Conservation (phyloP, 2,888 invertebrate genomes). For the Heteropelma amictum region DNA sequence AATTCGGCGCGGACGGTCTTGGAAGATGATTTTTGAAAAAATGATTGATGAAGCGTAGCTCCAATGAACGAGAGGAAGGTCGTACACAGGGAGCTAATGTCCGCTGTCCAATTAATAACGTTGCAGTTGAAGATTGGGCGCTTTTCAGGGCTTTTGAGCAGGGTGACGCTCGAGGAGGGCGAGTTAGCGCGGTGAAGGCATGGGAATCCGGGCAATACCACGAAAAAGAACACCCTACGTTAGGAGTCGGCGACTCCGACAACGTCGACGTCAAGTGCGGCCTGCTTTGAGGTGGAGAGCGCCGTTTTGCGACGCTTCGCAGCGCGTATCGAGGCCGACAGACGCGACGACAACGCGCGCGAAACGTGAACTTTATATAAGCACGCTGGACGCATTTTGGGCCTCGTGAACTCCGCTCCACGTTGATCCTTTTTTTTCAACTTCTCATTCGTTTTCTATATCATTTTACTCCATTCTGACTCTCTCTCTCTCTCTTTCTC, state of each 20-base stretch:
- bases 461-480: no score
- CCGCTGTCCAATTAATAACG: constrained; percentile 59
- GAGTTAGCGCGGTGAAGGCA: constrained; percentile 15
- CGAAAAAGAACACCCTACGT: no score
- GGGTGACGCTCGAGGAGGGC: constrained; percentile 20
- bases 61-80: constrained; percentile 46
- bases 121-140: constrained; percentile 47
- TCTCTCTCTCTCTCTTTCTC: constrained; percentile 15
- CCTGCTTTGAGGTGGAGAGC: constrained; percentile 64
- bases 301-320: constrained; percentile 70
- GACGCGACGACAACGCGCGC: constrained; percentile 66
- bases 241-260: constrained; percentile 12
- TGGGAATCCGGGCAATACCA: constrained; percentile 33
- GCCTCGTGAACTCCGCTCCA: constrained; percentile 42
- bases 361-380: constrained; percentile 39
- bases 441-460: constrained; percentile 13
- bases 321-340: constrained; percentile 73
- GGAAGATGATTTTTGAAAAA: constrained; percentile 60
- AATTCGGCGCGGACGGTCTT: constrained; percentile 44
- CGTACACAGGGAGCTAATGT: constrained; percentile 14
- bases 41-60: constrained; percentile 69
- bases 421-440: constrained; percentile 10
- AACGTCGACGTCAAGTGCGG: constrained; percentile 47
- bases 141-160: not conserved
- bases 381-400: not conserved